These are phyloP conservation scores for Arge pagana DNA, from an alignment of 2,888 invertebrate species.

Conservation along the genomic window DNA sequence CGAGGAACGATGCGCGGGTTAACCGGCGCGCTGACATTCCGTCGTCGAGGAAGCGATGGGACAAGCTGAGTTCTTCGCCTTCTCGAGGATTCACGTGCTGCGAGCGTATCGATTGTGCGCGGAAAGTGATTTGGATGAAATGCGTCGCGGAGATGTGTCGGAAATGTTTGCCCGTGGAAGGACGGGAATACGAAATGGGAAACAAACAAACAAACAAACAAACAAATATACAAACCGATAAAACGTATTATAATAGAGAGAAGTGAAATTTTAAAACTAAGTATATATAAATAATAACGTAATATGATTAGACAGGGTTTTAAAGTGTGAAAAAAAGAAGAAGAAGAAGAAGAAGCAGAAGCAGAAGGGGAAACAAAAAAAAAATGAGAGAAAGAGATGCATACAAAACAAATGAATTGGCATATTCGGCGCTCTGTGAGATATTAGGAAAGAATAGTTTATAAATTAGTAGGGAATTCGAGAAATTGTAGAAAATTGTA, in stretches of 20 bases:
- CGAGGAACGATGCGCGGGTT: too few relatives aligned
- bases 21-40: too few relatives aligned
- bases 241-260: constrained; percentile 2
- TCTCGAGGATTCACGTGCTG: too few relatives aligned
- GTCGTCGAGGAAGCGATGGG: too few relatives aligned
- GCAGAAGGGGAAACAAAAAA: constrained; percentile 31
- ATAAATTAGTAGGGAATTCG: neutral
- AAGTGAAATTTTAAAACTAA: constrained; percentile 13
- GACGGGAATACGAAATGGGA: neutral
- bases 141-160: too few relatives aligned
- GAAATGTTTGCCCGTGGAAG: too few relatives aligned
- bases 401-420: neutral
- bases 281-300: constrained; percentile 15
- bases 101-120: too few relatives aligned
- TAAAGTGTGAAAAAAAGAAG: constrained; percentile 25
- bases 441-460: neutral
- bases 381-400: constrained; percentile 29
- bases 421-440: constrained; percentile 8
- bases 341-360: constrained; percentile 24
- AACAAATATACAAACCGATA: constrained; percentile 6
- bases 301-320: constrained; percentile 22
- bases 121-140: too few relatives aligned
- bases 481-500: too few relatives aligned
- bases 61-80: too few relatives aligned
- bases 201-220: neutral